Percentiles rank a stretch among this genome's conserved stretches.
phyloP scores from a whole-genome alignment of 1,140 invertebrate species.

The Temnothorax curvispinosus region DNA sequence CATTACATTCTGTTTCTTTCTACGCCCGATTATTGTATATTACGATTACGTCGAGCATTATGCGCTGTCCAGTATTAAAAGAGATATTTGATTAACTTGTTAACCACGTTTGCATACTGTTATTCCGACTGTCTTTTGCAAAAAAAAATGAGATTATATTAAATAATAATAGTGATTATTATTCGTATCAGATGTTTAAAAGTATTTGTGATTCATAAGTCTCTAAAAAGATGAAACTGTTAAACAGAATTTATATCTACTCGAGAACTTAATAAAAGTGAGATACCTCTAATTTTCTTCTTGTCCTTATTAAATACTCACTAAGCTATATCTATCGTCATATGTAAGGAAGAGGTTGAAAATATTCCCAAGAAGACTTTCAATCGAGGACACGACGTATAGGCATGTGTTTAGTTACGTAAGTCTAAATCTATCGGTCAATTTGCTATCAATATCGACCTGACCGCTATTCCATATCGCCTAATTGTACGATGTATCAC shows the following conservation, averaged over 20 bases:
- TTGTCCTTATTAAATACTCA: no score
- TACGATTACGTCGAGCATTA: background rate
- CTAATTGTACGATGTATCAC: constrained; percentile 32
- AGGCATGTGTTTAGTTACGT: constrained; percentile 75
- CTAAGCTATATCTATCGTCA: background rate
- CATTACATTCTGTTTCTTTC: constrained; percentile 14
- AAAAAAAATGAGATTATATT: background rate
- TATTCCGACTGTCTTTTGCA: background rate
- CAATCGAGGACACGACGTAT: constrained; percentile 57
- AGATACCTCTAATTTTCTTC: background rate
- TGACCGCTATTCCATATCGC: constrained; percentile 31
- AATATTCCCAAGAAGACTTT: constrained; percentile 64
- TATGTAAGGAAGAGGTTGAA: constrained; percentile 8
- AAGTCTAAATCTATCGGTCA: constrained; percentile 82
- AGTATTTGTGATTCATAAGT: background rate
- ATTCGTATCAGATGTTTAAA: background rate
- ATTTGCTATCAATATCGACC: constrained; percentile 76
- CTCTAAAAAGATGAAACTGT: background rate
- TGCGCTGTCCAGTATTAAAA: background rate
- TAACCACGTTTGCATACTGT: background rate
- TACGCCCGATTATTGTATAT: constrained; percentile 4
- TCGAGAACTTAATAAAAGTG: background rate
- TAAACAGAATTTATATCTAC: background rate
- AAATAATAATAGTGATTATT: background rate
- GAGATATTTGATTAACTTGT: constrained; percentile 36